A percentile compares a stretch with the other conserved stretches of the same genome.
These are phyloP conservation scores for Coleophora flavipennella DNA, from an alignment of 2,888 invertebrate genomes.

Conservation along the genomic window DNA sequence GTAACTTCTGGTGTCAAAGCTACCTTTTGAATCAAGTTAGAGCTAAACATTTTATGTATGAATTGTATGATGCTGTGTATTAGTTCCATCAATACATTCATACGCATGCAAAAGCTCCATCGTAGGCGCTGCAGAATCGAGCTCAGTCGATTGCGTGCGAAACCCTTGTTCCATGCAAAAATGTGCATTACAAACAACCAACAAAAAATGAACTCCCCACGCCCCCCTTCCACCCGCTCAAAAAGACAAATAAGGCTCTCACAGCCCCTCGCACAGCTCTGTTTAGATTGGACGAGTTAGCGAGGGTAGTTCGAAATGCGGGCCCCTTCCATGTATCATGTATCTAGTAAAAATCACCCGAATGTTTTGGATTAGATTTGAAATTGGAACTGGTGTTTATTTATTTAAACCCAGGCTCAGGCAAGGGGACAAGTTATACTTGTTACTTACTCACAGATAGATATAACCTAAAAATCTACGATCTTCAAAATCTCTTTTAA, in stretches of 20 bases:
- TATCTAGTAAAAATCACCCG: constrained; percentile 40
- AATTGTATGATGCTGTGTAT: background rate
- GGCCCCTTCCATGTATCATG: constrained; percentile 57
- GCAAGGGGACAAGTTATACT: too few species aligned
- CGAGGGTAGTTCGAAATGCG: constrained; percentile 47
- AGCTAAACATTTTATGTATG: too few species aligned
- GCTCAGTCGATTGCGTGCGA: constrained; percentile 54
- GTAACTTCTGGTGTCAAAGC: too few species aligned
- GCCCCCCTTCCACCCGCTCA: constrained; percentile 26
- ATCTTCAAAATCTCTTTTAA: background rate
- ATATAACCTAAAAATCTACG: too few species aligned
- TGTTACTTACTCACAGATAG: too few species aligned
- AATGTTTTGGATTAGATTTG: constrained; percentile 25
- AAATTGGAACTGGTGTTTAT: constrained; percentile 3
- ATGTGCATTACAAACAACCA: constrained; percentile 59
- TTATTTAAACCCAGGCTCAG: too few species aligned
- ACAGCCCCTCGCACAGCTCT: constrained; percentile 39
- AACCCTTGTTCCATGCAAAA: constrained; percentile 54
- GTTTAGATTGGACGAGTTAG: constrained; percentile 33
- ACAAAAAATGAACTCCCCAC: constrained; percentile 39
- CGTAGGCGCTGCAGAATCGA: constrained; percentile 52
- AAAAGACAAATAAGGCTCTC: constrained; percentile 37
- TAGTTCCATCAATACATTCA: background rate
- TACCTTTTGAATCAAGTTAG: too few species aligned
- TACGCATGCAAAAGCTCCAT: constrained; percentile 9